Evolutionary conservation across 2,888 invertebrate species (phyloP).

Genomic region (Tyria jacobaeae): DNA sequence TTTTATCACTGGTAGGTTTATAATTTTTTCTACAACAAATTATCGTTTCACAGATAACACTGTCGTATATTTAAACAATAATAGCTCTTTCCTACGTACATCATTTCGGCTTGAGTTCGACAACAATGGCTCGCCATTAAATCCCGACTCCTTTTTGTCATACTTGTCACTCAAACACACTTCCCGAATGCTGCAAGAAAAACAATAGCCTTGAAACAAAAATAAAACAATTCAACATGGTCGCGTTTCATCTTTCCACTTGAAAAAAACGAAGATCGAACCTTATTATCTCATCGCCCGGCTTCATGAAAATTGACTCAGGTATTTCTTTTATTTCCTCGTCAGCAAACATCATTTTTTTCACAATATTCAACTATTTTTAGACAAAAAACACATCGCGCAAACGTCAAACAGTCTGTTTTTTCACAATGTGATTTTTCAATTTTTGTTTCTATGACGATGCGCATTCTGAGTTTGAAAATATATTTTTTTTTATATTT

Average conservation of each 20-base stretch:
- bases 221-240: constrained; percentile 64
- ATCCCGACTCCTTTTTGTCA: constrained; percentile 73
- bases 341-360: constrained; percentile 83
- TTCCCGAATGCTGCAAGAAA: constrained; percentile 72
- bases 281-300: constrained; percentile 83
- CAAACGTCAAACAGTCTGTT: constrained; percentile 63
- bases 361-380: constrained; percentile 82
- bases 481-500: constrained; percentile 48
- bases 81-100: constrained; percentile 57
- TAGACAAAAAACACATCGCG: constrained; percentile 72
- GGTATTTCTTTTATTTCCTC: constrained; percentile 82
- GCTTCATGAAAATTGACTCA: constrained; percentile 74
- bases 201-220: constrained; percentile 49
- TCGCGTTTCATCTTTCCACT: constrained; percentile 55
- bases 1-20: no score
- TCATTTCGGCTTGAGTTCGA: constrained; percentile 67
- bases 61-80: background rate
- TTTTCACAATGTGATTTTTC: constrained; percentile 63
- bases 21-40: background rate
- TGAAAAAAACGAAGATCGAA: constrained; percentile 57
- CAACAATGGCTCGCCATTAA: constrained; percentile 65
- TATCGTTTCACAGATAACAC: background rate
- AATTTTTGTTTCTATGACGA: constrained; percentile 70
- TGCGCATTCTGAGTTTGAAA: constrained; percentile 60
- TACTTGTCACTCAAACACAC: constrained; percentile 79